These are phyloP conservation scores for Gibbula magus DNA, from an alignment of 2,888 invertebrate genomes.

Conservation along the genomic window DNA sequence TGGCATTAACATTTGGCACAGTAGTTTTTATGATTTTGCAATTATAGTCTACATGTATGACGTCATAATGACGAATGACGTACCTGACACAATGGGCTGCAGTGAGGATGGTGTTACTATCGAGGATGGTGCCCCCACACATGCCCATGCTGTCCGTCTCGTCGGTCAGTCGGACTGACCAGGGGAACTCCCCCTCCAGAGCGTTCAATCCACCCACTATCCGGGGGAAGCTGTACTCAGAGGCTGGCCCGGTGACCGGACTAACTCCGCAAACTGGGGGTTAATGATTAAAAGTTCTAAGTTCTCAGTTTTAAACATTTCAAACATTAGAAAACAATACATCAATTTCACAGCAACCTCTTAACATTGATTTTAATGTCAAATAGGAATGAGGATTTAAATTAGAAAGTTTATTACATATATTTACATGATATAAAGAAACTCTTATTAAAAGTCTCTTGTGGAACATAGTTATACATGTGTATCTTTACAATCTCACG, in stretches of 20 bases:
- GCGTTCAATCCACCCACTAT: background rate
- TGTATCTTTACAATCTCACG: no score
- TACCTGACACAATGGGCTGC: conserved; percentile 14
- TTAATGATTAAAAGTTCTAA: background rate
- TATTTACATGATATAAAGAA: no score
- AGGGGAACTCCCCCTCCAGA: background rate
- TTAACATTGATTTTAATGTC: no score
- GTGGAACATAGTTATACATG: no score
- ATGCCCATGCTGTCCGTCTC: background rate
- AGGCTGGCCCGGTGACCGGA: background rate
- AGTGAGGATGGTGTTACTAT: background rate
- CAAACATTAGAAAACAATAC: background rate
- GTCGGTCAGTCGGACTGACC: background rate
- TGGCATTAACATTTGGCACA: no score
- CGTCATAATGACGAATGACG: background rate
- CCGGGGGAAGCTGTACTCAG: background rate
- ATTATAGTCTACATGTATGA: no score
- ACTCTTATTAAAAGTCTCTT: no score
- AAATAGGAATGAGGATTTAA: no score
- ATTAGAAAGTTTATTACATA: no score
- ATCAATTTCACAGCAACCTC: no score
- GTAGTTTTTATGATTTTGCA: no score
- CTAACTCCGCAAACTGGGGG: background rate
- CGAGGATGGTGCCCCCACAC: background rate
- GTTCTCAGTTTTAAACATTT: background rate